A percentile compares a stretch with the other conserved stretches of the same genome.
Evolutionary conservation across 2,113 vertebrate genomes (phyloP).

Genomic region (Alethe diademata): DNA sequence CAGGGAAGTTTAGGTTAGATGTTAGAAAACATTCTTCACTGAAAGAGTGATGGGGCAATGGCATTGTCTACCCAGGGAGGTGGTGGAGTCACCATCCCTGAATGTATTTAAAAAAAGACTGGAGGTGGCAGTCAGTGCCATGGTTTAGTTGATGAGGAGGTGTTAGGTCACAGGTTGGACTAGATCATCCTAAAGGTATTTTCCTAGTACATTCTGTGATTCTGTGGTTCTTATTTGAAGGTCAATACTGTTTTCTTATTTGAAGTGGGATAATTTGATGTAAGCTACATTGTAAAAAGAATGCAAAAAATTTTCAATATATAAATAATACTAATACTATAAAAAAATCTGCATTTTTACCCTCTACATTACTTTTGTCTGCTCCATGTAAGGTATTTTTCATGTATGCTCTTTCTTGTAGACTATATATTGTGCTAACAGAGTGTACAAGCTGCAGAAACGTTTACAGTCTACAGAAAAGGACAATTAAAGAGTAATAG

Average conservation of each 20-base stretch:
- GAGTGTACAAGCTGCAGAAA: not conserved
- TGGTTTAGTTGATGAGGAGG: not conserved
- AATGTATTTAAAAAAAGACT: not conserved
- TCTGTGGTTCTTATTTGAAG: not conserved
- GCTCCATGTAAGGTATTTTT: not conserved
- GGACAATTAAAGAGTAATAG: not conserved
- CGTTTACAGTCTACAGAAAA: not conserved
- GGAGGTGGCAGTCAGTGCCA: not conserved
- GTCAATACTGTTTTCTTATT: not conserved
- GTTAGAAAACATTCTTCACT: not conserved
- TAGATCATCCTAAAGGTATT: not conserved
- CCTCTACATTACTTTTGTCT: not conserved
- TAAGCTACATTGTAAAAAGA: not conserved
- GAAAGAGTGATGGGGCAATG: not conserved
- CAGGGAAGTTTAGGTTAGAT: not conserved
- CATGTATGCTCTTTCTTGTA: not conserved
- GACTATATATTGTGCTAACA: not conserved
- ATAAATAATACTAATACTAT: not conserved
- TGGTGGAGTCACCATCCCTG: not conserved
- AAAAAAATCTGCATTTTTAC: not conserved
- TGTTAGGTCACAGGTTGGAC: not conserved
- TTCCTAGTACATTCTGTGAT: not conserved
- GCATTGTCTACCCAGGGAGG: not conserved
- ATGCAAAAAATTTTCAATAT: not conserved
- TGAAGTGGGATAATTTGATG: not conserved